Percentiles rank a stretch among this genome's conserved stretches.
Evolutionary conservation across 1,140 invertebrate species (phyloP).

Genomic region (Lasaia peninsularis): DNA sequence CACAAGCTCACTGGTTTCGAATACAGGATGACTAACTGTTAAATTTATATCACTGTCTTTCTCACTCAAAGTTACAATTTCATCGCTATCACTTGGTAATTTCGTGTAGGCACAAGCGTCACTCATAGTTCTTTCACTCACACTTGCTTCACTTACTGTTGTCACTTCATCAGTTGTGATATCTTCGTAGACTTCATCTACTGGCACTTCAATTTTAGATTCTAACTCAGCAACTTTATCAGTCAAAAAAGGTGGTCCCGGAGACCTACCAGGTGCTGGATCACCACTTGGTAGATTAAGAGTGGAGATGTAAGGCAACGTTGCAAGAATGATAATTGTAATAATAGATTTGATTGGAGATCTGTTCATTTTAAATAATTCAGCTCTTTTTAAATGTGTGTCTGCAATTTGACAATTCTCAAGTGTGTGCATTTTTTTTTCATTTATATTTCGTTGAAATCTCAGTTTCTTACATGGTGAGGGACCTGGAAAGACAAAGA

Average conservation of each 20-base stretch:
- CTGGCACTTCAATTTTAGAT: slow-evolving; percentile 31
- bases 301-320: slow-evolving; percentile 56
- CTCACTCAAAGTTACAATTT: slow-evolving; percentile 56
- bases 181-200: slow-evolving; percentile 48
- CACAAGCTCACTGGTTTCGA: slow-evolving; percentile 54
- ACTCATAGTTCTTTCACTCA: slow-evolving; percentile 40
- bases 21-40: slow-evolving; percentile 57
- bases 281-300: slow-evolving; percentile 60
- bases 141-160: slow-evolving; percentile 48
- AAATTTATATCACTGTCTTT: slow-evolving; percentile 62
- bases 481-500: not conserved
- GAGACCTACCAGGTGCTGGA: slow-evolving; percentile 60
- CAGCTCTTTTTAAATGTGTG: slow-evolving; percentile 26
- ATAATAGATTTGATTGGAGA: slow-evolving; percentile 36
- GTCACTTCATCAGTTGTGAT: slow-evolving; percentile 47
- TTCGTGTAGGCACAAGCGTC: slow-evolving; percentile 61
- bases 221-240: slow-evolving; percentile 25
- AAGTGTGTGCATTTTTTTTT: slow-evolving; percentile 15
- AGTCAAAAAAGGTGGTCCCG: slow-evolving; percentile 49
- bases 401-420: slow-evolving; percentile 23
- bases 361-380: slow-evolving; percentile 44
- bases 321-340: slow-evolving; percentile 43
- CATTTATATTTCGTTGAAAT: not conserved
- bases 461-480: not conserved
- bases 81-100: slow-evolving; percentile 59